Percentiles rank a stretch among this genome's conserved stretches.
Evolutionary conservation across 2,797 vertebrate genomes (phyloP).

Genomic region (Myripristis murdjan): DNA sequence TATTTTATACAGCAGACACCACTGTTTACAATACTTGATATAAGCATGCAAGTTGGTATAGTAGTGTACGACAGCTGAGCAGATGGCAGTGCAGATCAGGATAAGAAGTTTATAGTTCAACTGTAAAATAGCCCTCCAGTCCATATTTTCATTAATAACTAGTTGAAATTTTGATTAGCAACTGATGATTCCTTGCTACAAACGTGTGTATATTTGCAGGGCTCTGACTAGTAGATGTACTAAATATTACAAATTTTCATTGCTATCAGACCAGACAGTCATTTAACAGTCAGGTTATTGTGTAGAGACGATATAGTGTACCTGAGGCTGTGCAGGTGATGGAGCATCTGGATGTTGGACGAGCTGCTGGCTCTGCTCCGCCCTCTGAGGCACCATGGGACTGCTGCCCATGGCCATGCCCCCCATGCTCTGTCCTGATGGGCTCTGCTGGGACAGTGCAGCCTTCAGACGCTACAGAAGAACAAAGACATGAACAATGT

Average conservation of each 20-base stretch:
- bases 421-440: slow-evolving; percentile 88
- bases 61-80: too few relatives aligned
- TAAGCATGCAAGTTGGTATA: too few relatives aligned
- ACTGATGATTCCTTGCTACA: too few relatives aligned
- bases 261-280: neutral
- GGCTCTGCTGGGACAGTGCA: slow-evolving; percentile 91
- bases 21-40: too few relatives aligned
- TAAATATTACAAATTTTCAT: neutral
- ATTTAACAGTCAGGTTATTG: neutral
- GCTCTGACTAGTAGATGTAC: too few relatives aligned
- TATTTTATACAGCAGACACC: too few relatives aligned
- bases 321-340: slow-evolving; percentile 92
- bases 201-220: too few relatives aligned
- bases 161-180: too few relatives aligned
- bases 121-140: too few relatives aligned
- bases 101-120: too few relatives aligned
- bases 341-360: slow-evolving; percentile 94
- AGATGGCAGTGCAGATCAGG: too few relatives aligned
- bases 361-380: slow-evolving; percentile 94
- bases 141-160: too few relatives aligned
- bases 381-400: slow-evolving; percentile 92
- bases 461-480: slow-evolving; percentile 93
- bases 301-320: slow-evolving; percentile 37
- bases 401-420: slow-evolving; percentile 89
- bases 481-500: slow-evolving; percentile 30